phyloP scores from a whole-genome alignment of 2,888 invertebrate genomes.

The Folsomia candida region DNA sequence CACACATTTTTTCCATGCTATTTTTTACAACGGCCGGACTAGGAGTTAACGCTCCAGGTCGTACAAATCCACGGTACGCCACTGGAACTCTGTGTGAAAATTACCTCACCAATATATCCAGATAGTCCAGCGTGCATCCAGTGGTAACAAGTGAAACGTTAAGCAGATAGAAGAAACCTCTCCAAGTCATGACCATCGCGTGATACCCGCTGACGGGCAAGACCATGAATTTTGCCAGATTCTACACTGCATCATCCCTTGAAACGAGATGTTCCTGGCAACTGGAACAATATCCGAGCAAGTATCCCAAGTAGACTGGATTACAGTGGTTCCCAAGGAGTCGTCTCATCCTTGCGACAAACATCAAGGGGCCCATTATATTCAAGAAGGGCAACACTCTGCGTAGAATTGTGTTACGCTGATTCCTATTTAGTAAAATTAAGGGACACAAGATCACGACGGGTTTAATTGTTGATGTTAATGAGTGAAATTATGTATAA shows the following conservation, averaged over 20 bases:
- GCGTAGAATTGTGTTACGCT: neutral
- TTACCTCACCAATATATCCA: neutral
- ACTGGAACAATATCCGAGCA: neutral
- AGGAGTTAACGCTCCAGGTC: too few species aligned
- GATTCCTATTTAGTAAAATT: too few species aligned
- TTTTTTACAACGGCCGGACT: too few species aligned
- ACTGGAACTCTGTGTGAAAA: too few species aligned
- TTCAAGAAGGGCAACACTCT: neutral
- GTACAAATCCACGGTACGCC: too few species aligned
- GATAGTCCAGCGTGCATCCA: neutral
- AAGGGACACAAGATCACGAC: neutral
- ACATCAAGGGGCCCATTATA: neutral
- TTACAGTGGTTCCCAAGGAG: neutral
- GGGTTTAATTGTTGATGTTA: too few species aligned
- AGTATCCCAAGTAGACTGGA: neutral
- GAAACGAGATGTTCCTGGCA: neutral
- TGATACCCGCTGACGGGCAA: too few species aligned
- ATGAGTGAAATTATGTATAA: too few species aligned
- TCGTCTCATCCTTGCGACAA: neutral
- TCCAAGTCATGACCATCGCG: neutral
- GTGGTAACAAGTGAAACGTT: neutral
- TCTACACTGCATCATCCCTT: neutral
- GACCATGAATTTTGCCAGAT: too few species aligned
- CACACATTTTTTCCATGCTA: too few species aligned
- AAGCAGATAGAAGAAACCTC: neutral